Conservation (phyloP, 2,797 vertebrate species). For the Prunella strophiata region DNA sequence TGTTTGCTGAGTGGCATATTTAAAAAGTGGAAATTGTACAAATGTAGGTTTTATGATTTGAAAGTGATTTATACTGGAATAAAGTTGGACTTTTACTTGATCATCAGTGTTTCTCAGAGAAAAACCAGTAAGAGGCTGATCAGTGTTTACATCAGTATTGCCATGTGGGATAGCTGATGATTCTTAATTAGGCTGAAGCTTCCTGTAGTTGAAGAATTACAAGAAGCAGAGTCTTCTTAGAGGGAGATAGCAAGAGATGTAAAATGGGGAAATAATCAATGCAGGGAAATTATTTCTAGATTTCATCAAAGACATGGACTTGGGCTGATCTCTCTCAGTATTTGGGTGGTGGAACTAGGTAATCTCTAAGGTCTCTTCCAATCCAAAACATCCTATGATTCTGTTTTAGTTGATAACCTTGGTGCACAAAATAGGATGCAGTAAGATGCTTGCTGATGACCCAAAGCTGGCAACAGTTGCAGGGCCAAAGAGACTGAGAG, state of each 20-base stretch:
- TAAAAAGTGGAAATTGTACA: not conserved
- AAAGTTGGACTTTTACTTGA: not conserved
- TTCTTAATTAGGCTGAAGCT: not conserved
- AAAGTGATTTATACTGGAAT: not conserved
- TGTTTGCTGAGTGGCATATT: not conserved
- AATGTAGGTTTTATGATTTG: not conserved
- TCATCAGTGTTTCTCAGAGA: not conserved
- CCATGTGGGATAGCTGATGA: not conserved
- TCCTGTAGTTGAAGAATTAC: not conserved
- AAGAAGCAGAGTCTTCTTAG: not conserved
- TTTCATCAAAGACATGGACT: not conserved
- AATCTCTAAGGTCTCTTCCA: not conserved
- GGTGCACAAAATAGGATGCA: not conserved
- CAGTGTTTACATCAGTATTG: not conserved
- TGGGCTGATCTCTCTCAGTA: not conserved
- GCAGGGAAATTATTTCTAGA: not conserved
- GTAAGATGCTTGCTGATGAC: not conserved
- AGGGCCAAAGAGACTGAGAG: not conserved
- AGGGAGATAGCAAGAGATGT: not conserved
- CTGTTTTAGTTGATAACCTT: not conserved
- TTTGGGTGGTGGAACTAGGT: not conserved
- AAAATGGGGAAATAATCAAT: not conserved
- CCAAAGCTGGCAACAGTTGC: not conserved
- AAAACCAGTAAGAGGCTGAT: rapidly evolving
- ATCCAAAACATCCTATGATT: not conserved